These are phyloP conservation scores for Diorhabda elongata DNA, from an alignment of 1,140 invertebrate genomes.

Conservation along the genomic window DNA sequence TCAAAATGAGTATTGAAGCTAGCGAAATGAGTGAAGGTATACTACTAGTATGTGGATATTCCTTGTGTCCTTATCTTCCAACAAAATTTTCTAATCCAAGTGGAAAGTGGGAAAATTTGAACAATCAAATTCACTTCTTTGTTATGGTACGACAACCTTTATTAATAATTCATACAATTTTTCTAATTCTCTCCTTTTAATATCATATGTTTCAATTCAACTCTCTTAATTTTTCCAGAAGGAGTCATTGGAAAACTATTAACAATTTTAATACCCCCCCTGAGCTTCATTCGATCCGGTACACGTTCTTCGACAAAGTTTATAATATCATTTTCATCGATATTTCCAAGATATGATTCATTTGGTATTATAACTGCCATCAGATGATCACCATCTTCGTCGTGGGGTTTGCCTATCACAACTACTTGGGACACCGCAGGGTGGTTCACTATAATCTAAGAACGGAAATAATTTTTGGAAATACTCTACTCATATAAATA, in stretches of 20 bases:
- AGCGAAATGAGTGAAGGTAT: no score
- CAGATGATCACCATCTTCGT: slow-evolving; percentile 59
- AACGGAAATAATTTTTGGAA: slow-evolving; percentile 1
- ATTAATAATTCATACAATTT: background rate
- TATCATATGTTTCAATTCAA: slow-evolving; percentile 22
- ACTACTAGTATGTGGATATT: no score
- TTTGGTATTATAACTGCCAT: slow-evolving; percentile 59
- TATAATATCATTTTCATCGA: slow-evolving; percentile 28
- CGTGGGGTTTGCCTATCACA: slow-evolving; percentile 64
- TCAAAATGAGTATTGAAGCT: no score
- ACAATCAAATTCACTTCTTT: no score
- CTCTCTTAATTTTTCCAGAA: slow-evolving; percentile 35
- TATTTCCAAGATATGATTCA: slow-evolving; percentile 7
- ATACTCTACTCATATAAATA: background rate
- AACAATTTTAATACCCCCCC: slow-evolving; percentile 37
- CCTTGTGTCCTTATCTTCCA: no score
- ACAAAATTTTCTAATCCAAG: no score
- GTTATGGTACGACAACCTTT: no score
- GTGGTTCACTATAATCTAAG: slow-evolving; percentile 55
- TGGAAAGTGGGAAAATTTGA: no score
- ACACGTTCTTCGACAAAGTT: slow-evolving; percentile 33
- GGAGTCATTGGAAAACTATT: slow-evolving; percentile 32
- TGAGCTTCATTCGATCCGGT: slow-evolving; percentile 34
- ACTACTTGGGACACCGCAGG: slow-evolving; percentile 61
- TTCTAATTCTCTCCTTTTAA: slow-evolving; percentile 15